phyloP scores from a whole-genome alignment of 2,113 vertebrate species.

The Apaloderma vittatum region DNA sequence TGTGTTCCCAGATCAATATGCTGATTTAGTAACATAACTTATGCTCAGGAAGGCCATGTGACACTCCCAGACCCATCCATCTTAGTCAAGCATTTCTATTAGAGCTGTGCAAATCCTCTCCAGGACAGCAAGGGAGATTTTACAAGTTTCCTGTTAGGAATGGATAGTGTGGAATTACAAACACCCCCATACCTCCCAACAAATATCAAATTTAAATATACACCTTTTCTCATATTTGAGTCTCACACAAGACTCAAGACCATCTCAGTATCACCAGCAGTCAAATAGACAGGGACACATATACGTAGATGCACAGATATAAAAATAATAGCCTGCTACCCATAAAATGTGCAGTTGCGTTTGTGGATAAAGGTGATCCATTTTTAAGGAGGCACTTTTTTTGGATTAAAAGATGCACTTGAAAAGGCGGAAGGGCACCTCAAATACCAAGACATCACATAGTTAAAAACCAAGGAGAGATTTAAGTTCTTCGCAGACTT shows the following conservation, averaged over 20 bases:
- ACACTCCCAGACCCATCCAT: constrained; percentile 61
- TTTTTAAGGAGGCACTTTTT: not conserved
- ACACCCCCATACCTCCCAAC: fast-evolving
- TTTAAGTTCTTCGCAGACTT: not conserved
- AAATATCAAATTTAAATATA: not conserved
- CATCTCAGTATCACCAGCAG: not conserved
- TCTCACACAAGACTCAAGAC: not conserved
- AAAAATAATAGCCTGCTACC: not conserved
- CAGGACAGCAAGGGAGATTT: not conserved
- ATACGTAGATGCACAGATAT: not conserved
- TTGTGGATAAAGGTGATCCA: not conserved
- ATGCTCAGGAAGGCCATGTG: constrained; percentile 63
- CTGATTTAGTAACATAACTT: constrained; percentile 73
- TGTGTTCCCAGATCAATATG: constrained; percentile 73
- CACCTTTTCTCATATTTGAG: not conserved
- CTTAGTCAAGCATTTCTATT: constrained; percentile 43
- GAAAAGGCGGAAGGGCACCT: not conserved
- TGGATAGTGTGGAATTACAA: not conserved
- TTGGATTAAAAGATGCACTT: not conserved
- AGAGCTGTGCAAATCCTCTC: constrained; percentile 40
- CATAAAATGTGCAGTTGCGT: not conserved
- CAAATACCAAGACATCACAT: not conserved
- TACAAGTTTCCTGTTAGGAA: constrained; percentile 6
- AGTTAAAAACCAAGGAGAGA: not conserved
- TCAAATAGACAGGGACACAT: not conserved